These are phyloP conservation scores for Paratilapia polleni DNA, from an alignment of 2,113 vertebrate species.

Conservation along the genomic window DNA sequence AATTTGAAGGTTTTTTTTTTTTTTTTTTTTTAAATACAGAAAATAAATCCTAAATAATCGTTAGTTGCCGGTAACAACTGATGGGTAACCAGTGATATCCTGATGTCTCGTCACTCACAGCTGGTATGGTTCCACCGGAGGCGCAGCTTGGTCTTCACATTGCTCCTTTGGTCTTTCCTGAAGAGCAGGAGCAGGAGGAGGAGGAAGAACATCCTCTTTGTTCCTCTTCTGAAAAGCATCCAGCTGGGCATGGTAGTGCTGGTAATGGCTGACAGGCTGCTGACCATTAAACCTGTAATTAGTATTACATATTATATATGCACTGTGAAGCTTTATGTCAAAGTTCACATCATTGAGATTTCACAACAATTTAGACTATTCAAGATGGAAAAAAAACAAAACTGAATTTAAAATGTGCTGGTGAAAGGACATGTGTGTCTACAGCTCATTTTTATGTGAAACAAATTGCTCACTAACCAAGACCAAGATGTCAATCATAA, in stretches of 20 bases:
- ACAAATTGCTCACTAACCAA: neutral
- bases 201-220: constrained; percentile 25
- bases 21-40: neutral
- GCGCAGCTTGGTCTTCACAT: constrained; percentile 41
- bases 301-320: neutral
- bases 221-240: constrained; percentile 76
- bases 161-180: constrained; percentile 55
- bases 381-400: too few species aligned
- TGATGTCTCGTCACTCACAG: constrained; percentile 61
- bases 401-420: too few species aligned
- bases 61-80: neutral
- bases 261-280: constrained; percentile 73
- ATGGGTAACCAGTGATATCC: neutral
- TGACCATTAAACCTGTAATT: constrained; percentile 55
- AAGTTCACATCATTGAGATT: too few species aligned
- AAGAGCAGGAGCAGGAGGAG: constrained; percentile 21
- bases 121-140: constrained; percentile 58
- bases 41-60: neutral
- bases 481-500: neutral
- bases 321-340: neutral
- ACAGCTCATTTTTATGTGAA: neutral
- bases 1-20: neutral
- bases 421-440: too few species aligned
- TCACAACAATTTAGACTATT: too few species aligned
- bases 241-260: constrained; percentile 80